Evolutionary conservation across 2,797 vertebrate genomes (phyloP), one percentile per base, ranked within the genome.

Genomic region (Sciurus vulgaris): DNA sequence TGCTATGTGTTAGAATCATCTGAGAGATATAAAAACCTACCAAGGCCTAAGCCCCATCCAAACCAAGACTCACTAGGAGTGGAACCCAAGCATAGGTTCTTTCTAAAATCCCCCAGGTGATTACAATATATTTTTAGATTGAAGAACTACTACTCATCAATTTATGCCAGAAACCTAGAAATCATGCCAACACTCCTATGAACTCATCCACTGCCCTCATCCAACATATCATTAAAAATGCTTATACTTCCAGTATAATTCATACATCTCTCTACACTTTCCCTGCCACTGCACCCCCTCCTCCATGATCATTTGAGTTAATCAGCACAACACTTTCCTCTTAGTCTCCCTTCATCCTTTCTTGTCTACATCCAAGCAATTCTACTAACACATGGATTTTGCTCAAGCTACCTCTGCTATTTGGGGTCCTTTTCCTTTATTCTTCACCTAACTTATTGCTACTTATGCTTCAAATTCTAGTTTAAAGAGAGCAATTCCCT

Each of bases 121-220:
- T 86, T 47, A 67, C 26, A 83, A 67, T 44, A 38, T 38, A 28
- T 47, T 86, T 4, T 56, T 49, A 79, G 56, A 49, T 49, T 86
- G 56, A 4, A 89, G 28, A 92, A 59, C n/a, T 44, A 44, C 28
- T 56, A 59, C 24, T 89, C 30, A 51, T 63, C 5, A 51, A 33
- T 92, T 81, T 81, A 84, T 85, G n/a, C n/a, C 67, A 85, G 85
- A 69, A 89, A 89, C 41, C 22, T 73, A 84, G n/a, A 92, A 61
- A 77, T 85, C 10, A 54, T 2, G 18, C 26, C 20, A n/a, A 73
- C 28, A 51, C 18, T 13, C 41, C 41, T 70, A 67, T 78, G 72
- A 73, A 44, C 47, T 89, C 28, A 44, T 61, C 59, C 47, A 59
- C 28, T 67, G 67, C 67, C 41, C 56, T 89, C 38, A 73, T 35